These are phyloP conservation scores for Xiphias gladius DNA, from an alignment of 2,113 vertebrate species.

Conservation along the genomic window DNA sequence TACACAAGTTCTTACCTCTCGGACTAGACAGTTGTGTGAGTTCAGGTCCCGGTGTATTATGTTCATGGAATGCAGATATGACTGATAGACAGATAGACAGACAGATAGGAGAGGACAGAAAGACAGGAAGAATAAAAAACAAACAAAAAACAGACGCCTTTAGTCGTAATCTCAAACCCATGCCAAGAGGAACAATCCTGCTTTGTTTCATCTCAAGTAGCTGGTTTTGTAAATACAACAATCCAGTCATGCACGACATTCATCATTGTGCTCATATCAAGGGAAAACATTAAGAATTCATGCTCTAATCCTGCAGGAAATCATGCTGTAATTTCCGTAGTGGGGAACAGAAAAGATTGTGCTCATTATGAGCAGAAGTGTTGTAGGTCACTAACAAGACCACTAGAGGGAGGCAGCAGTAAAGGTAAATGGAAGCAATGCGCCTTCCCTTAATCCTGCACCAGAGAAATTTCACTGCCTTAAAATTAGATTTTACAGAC, in stretches of 20 bases:
- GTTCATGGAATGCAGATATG: conserved; percentile 99
- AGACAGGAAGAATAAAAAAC: conserved; percentile 1
- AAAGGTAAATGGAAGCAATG: background rate
- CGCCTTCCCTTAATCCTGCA: background rate
- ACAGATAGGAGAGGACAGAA: conserved; percentile 12
- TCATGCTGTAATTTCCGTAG: conserved; percentile 34
- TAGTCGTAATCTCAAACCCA: conserved; percentile 23
- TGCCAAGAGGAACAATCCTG: conserved; percentile 47
- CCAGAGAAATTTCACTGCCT: background rate
- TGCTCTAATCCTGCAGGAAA: conserved; percentile 55
- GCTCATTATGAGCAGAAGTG: background rate
- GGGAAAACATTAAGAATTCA: conserved; percentile 7
- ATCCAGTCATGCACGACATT: conserved; percentile 41
- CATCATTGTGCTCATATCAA: conserved; percentile 38
- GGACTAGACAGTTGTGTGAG: conserved; percentile 97
- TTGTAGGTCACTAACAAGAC: conserved; percentile 28
- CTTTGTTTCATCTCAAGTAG: conserved; percentile 41
- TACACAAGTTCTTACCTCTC: conserved; percentile 86
- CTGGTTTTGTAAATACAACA: conserved; percentile 28
- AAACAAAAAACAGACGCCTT: conserved; percentile 25
- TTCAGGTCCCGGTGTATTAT: conserved; percentile 99
- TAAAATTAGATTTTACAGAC: background rate
- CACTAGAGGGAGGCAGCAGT: conserved; percentile 66
- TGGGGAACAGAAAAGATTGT: conserved; percentile 16
- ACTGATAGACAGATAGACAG: conserved; percentile 63